Percentiles rank a stretch among this genome's conserved stretches.
Evolutionary conservation across 2,113 vertebrate genomes (phyloP).

Genomic region (Poeciliopsis occidentalis): DNA sequence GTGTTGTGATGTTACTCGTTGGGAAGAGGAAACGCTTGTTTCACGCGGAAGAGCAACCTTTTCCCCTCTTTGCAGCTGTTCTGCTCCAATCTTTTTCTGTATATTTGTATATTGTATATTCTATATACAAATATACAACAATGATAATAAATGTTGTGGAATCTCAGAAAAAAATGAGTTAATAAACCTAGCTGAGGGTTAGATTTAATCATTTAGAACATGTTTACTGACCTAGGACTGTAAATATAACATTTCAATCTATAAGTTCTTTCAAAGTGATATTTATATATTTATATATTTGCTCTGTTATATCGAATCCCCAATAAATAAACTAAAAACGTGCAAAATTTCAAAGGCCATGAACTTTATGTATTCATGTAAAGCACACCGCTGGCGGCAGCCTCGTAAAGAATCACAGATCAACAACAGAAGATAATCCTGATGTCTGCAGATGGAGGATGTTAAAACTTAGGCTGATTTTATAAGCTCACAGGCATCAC

Average conservation of each 20-base stretch:
- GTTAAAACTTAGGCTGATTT: constrained; percentile 72
- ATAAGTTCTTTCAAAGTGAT: too few relatives aligned
- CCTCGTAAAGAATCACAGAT: constrained; percentile 45
- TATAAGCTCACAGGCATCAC: constrained; percentile 63
- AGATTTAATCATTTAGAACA: background rate
- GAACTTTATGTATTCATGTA: too few relatives aligned
- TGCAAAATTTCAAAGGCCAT: too few relatives aligned
- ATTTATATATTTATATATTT: too few relatives aligned
- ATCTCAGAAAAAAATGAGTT: too few relatives aligned
- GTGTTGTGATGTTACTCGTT: background rate
- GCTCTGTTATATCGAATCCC: background rate
- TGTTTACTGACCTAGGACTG: too few relatives aligned
- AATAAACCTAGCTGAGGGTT: background rate
- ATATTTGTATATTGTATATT: background rate
- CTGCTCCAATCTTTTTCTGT: background rate
- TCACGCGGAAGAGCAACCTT: background rate
- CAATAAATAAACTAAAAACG: background rate
- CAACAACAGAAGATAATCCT: constrained; percentile 66
- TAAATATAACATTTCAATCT: too few relatives aligned
- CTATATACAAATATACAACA: background rate
- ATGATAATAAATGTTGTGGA: background rate
- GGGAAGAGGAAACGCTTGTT: background rate
- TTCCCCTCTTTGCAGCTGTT: background rate
- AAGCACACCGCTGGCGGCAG: background rate
- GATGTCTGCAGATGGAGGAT: constrained; percentile 69